phyloP scores from a whole-genome alignment of 92 coral and sea anemone species.

The Heteractis magnifica region DNA sequence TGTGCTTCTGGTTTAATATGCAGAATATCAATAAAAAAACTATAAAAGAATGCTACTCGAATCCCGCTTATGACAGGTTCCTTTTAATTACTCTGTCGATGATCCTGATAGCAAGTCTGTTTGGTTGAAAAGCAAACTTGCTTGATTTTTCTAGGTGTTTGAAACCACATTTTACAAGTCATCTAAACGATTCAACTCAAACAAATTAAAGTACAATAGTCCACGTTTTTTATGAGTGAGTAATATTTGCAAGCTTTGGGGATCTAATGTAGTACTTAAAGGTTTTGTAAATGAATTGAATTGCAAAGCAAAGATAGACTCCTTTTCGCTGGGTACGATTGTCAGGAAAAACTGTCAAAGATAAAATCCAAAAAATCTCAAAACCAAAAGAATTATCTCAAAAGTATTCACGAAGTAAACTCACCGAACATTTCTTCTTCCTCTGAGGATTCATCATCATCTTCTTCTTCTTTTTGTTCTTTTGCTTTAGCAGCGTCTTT shows the following conservation, averaged over 20 bases:
- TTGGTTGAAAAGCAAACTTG: not conserved
- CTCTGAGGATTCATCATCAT: conserved; percentile 66
- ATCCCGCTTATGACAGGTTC: not conserved
- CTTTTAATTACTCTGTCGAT: not conserved
- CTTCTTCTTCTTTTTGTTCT: conserved; percentile 54
- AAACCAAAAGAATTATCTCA: not conserved
- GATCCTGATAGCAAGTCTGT: not conserved
- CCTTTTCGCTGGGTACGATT: not conserved
- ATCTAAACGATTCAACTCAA: not conserved
- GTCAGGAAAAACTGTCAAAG: not conserved
- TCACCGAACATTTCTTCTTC: conserved; percentile 68
- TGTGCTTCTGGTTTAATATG: not conserved
- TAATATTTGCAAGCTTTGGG: not conserved
- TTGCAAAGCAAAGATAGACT: not conserved
- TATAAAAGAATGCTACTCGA: not conserved
- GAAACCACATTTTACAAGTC: not conserved
- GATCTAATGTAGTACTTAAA: not conserved
- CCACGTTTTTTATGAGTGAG: not conserved
- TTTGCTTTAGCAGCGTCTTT: conserved; percentile 42
- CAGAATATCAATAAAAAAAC: not conserved
- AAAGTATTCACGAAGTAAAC: not conserved
- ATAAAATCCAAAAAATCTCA: not conserved
- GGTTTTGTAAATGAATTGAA: not conserved
- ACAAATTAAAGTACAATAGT: not conserved
- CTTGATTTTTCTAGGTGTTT: not conserved